These are phyloP conservation scores for Jaculus jaculus DNA, from an alignment of 2,113 vertebrate genomes.

Conservation along the genomic window DNA sequence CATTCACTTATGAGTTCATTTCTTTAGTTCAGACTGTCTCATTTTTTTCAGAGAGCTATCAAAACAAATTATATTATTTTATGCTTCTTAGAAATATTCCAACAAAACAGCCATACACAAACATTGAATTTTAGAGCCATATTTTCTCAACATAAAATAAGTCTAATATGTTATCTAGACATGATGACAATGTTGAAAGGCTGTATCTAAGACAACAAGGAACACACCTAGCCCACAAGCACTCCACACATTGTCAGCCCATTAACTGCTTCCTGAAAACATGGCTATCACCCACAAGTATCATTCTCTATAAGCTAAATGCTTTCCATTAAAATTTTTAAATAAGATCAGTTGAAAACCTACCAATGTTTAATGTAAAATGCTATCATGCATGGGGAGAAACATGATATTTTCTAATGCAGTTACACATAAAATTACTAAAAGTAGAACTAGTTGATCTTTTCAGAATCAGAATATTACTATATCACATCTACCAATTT, in stretches of 20 bases:
- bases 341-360: background rate
- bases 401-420: background rate
- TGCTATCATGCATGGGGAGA: background rate
- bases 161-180: background rate
- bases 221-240: background rate
- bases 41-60: background rate
- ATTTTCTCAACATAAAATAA: constrained; percentile 1
- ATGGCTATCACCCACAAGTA: constrained; percentile 21
- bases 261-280: background rate
- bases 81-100: constrained; percentile 14
- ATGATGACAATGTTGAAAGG: background rate
- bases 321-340: constrained; percentile 27
- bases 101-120: constrained; percentile 18
- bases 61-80: constrained; percentile 22
- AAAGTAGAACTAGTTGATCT: background rate
- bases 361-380: constrained; percentile 10
- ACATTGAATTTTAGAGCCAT: background rate
- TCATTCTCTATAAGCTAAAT: constrained; percentile 35
- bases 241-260: background rate
- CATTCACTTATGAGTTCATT: background rate
- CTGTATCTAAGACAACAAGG: background rate
- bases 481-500: background rate
- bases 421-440: constrained; percentile 35
- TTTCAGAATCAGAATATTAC: constrained; percentile 40
- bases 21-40: background rate